These are phyloP conservation scores for Harpegnathos saltator DNA, from an alignment of 1,140 invertebrate species.

Conservation along the genomic window DNA sequence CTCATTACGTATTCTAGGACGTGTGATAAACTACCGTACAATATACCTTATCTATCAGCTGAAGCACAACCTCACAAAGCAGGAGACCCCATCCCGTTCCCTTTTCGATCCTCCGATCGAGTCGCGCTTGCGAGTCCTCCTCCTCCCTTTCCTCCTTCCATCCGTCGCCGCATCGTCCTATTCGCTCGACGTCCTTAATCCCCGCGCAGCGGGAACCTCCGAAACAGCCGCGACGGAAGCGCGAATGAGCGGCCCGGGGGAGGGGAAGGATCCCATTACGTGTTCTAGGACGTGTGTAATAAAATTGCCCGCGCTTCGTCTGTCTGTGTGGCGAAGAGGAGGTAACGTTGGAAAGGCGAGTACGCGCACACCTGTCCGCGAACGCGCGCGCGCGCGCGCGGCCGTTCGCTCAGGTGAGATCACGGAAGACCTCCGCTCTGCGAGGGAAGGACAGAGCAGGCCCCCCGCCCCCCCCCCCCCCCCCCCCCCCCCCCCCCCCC, in stretches of 20 bases:
- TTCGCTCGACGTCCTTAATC: slow-evolving; percentile 1
- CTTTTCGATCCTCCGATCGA: too few species aligned
- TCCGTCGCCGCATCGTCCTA: too few species aligned
- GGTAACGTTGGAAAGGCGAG: slow-evolving; percentile 63
- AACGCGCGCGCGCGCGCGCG: too few species aligned
- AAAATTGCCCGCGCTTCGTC: slow-evolving; percentile 30
- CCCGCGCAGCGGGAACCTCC: background rate
- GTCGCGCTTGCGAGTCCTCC: too few species aligned
- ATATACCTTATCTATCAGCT: too few species aligned
- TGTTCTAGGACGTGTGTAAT: slow-evolving; percentile 1
- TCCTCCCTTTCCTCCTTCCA: background rate
- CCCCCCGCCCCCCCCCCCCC: too few species aligned
- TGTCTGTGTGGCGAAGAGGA: slow-evolving; percentile 33
- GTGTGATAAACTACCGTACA: slow-evolving; percentile 42
- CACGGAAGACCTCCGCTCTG: background rate
- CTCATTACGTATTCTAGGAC: slow-evolving; percentile 52
- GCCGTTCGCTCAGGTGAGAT: slow-evolving; percentile 55
- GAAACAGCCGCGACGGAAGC: background rate
- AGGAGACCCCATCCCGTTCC: too few species aligned
- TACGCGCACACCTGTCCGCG: slow-evolving; percentile 61
- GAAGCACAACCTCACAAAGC: too few species aligned
- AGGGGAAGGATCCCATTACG: background rate
- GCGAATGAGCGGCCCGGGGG: slow-evolving; percentile 5
- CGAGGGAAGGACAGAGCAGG: background rate
- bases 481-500: too few species aligned